Percentiles rank a stretch among this genome's conserved stretches.
Evolutionary conservation across 2,888 invertebrate species (phyloP).

Genomic region (Himalopsyche tibetana): DNA sequence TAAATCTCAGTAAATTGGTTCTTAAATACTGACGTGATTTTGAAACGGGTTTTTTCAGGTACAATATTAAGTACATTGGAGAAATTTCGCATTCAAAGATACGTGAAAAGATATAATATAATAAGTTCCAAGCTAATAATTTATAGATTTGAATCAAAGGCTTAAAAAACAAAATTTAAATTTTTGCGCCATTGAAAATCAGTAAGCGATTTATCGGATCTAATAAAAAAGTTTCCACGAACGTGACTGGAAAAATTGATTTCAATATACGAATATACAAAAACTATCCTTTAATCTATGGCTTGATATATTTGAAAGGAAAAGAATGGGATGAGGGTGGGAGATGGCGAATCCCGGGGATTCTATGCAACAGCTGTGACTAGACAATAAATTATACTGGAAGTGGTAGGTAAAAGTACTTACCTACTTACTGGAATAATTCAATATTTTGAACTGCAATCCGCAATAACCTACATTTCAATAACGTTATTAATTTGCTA

Average conservation of each 20-base stretch:
- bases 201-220: not conserved
- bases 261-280: not conserved
- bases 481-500: too few relatives aligned
- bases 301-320: not conserved
- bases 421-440: not conserved
- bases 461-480: not conserved
- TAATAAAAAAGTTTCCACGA: not conserved
- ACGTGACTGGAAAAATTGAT: constrained; percentile 12
- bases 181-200: too few relatives aligned
- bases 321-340: not conserved
- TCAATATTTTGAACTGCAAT: not conserved
- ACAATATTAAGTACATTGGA: too few relatives aligned
- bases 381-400: constrained; percentile 55
- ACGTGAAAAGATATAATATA: too few relatives aligned
- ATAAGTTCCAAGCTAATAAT: too few relatives aligned
- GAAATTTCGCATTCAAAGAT: too few relatives aligned
- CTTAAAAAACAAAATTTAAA: too few relatives aligned
- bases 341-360: not conserved
- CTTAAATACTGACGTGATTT: too few relatives aligned
- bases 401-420: not conserved
- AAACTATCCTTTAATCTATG: constrained; percentile 34
- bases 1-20: too few relatives aligned
- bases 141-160: too few relatives aligned
- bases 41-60: too few relatives aligned
- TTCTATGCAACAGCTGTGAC: constrained; percentile 54